Evolutionary conservation across 2,113 vertebrate genomes (phyloP), one percentile per base, ranked within the genome.

Genomic region (Saguinus imperator): DNA sequence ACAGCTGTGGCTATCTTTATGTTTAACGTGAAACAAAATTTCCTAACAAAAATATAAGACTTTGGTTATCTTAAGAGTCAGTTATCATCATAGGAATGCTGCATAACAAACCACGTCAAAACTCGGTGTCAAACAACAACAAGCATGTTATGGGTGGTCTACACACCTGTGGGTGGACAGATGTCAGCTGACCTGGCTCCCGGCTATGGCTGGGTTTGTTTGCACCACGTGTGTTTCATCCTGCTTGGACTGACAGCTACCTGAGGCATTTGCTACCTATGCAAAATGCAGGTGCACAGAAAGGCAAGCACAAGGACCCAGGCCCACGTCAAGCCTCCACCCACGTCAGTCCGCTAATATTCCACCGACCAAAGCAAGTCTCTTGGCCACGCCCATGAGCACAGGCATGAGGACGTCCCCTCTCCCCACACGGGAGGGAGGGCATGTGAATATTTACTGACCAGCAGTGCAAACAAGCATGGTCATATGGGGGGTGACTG

Each of bases 1-100:
- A 79, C 27, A 75, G 29, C 37, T 76, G 66, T 57, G 12, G 50
- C 20, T 66, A 16, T 75, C 55, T 58, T 93, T 68, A 66, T 84
- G n/a, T 83, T 96, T 70, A 81, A 66, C 89, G 94, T 50, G n/a
- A 86, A 93, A 85, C 6, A 83, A 73, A 72, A 88, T 57, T 87
- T 35, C 27, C 18, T 66, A n/a, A 35, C 20, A 43, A n/a, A 73
- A 68, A 87, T 50, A 70, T 6, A 17, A 89, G 48, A 43, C 11
- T 87, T 83, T 40, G 27, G 17, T 81, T 85, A 70, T 58, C 13
- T 0, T 82, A 84, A 89, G 4, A 35, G 8, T 52, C 43, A 97
- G 48, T 40, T 91, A 13, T 57, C 64, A 7, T 25, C 43, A 48
- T 16, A 32, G 66, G 76, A 75, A 68, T 48, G 35, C 68, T 79